These are phyloP conservation scores for Stomatorhinus ivindoensis DNA, from an alignment of 2,113 vertebrate species.

Conservation along the genomic window DNA sequence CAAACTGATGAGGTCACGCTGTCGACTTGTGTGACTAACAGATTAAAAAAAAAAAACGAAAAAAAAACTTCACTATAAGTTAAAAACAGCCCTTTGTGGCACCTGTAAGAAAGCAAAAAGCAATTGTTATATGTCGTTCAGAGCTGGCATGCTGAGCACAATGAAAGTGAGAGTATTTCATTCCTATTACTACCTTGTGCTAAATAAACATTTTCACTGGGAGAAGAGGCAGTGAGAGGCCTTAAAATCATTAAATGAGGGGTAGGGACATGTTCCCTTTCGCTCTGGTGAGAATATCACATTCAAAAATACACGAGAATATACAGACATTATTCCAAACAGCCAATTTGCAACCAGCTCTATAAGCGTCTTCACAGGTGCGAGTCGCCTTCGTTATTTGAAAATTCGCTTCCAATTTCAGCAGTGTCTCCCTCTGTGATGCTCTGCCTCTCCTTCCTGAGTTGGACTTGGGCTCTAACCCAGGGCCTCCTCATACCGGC, in stretches of 20 bases:
- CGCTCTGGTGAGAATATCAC: not conserved
- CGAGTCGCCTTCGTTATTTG: not conserved
- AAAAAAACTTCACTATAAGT: not conserved
- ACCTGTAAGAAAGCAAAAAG: not conserved
- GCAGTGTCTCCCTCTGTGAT: not conserved
- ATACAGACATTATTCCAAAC: not conserved
- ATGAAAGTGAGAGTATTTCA: not conserved
- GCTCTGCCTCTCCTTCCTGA: not conserved
- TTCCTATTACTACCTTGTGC: not conserved
- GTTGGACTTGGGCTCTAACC: not conserved
- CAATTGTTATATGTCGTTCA: not conserved
- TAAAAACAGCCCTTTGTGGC: not conserved
- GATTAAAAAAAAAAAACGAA: not conserved
- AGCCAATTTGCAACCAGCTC: not conserved
- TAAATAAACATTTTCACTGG: not conserved
- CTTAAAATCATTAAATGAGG: not conserved
- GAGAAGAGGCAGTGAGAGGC: not conserved
- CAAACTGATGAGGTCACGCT: not conserved
- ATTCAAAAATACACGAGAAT: not conserved
- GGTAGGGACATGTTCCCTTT: not conserved
- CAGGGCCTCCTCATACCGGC: not conserved
- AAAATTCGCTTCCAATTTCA: not conserved
- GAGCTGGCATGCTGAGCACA: not conserved
- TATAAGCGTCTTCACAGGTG: not conserved
- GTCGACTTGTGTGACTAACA: not conserved